These are phyloP conservation scores for Allygus modestus DNA, from an alignment of 2,888 invertebrate genomes.

Conservation along the genomic window DNA sequence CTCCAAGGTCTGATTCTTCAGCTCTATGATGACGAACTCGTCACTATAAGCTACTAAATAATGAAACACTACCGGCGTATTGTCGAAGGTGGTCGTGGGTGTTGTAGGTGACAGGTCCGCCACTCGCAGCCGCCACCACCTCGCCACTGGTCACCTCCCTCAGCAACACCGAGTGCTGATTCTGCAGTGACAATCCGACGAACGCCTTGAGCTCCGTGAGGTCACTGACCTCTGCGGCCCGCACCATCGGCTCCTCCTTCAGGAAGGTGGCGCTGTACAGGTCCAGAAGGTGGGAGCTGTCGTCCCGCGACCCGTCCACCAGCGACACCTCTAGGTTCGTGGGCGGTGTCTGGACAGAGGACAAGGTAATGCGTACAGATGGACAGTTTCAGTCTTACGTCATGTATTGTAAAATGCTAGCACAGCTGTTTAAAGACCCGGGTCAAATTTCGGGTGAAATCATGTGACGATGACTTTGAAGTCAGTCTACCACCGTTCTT, in stretches of 20 bases:
- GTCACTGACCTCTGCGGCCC: neutral
- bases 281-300: neutral
- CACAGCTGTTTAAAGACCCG: too few relatives aligned
- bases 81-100: neutral
- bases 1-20: too few relatives aligned
- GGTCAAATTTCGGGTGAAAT: too few relatives aligned
- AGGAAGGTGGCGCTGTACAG: slow-evolving; percentile 2
- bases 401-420: too few relatives aligned
- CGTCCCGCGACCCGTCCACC: neutral
- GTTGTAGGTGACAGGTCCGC: slow-evolving; percentile 21
- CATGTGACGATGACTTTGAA: too few relatives aligned
- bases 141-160: neutral
- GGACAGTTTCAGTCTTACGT: too few relatives aligned
- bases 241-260: slow-evolving; percentile 12
- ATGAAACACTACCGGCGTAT: slow-evolving; percentile 5
- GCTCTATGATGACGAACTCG: too few relatives aligned
- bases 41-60: too few relatives aligned
- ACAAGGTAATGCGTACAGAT: too few relatives aligned
- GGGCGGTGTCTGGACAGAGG: neutral
- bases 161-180: slow-evolving; percentile 7
- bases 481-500: too few relatives aligned
- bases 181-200: neutral
- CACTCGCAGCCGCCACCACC: slow-evolving; percentile 36
- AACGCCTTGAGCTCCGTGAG: slow-evolving; percentile 15
- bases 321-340: slow-evolving; percentile 10